Percentiles rank a stretch among this genome's conserved stretches.
Evolutionary conservation across 2,113 vertebrate genomes (phyloP).

Genomic region (Scatophagus argus): DNA sequence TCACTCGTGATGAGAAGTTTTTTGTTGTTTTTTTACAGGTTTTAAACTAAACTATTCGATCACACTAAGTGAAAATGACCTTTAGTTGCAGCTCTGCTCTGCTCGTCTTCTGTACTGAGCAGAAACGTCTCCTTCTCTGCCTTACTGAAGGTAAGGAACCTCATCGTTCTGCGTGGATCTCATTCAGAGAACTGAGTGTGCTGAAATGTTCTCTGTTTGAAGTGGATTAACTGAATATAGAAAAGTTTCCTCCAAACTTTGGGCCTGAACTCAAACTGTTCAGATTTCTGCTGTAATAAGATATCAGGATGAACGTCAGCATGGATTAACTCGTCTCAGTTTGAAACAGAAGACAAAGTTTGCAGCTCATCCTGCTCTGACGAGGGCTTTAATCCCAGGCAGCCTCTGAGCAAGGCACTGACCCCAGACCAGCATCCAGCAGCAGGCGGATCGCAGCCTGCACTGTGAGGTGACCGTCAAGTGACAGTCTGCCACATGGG

Average conservation of each 20-base stretch:
- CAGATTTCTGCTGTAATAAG: conserved; percentile 6
- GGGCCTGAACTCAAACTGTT: neutral
- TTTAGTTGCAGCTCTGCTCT: too few species aligned
- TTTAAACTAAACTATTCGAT: too few species aligned
- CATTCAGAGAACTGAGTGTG: neutral
- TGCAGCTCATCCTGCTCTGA: neutral
- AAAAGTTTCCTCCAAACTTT: conserved; percentile 15
- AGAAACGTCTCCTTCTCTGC: neutral
- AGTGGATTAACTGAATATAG: conserved; percentile 29
- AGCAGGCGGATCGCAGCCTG: too few species aligned
- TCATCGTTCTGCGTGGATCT: conserved; percentile 2
- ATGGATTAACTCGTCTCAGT: conserved; percentile 2
- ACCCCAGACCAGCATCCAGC: neutral
- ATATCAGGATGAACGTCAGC: conserved; percentile 33
- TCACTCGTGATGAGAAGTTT: too few species aligned
- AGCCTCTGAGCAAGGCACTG: neutral
- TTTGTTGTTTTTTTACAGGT: too few species aligned
- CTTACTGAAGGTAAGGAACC: neutral
- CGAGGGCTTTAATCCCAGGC: neutral
- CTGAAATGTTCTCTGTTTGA: neutral
- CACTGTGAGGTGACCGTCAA: too few species aligned
- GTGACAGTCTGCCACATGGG: too few species aligned
- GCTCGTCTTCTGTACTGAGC: too few species aligned
- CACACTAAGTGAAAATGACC: neutral
- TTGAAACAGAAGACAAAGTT: conserved; percentile 2